Evolutionary conservation across 2,113 vertebrate species (phyloP).

Genomic region (Phalacrocorax pelagicus): DNA sequence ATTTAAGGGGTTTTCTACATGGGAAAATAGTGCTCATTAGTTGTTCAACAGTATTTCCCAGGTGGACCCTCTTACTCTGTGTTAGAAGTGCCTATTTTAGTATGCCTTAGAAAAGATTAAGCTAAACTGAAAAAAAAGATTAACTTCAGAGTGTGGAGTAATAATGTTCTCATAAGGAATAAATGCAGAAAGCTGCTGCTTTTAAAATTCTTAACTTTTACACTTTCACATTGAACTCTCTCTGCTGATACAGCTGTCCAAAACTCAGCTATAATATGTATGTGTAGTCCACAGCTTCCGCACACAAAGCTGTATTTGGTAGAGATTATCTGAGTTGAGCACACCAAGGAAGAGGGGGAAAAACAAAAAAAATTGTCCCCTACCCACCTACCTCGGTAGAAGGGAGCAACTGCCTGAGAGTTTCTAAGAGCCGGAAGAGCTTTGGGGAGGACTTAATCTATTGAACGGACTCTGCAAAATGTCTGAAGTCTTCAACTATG

Average conservation of each 20-base stretch:
- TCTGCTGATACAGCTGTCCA: background rate
- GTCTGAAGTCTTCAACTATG: background rate
- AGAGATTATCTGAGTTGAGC: rapidly evolving
- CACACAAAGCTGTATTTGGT: background rate
- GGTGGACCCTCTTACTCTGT: background rate
- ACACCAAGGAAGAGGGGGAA: too few species aligned
- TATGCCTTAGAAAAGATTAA: background rate
- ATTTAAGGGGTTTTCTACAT: background rate
- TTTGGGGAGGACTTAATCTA: background rate
- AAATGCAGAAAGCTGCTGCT: background rate
- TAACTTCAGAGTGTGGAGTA: background rate
- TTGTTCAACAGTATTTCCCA: background rate
- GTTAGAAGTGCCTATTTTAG: background rate
- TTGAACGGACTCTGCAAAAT: background rate
- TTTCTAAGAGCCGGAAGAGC: background rate
- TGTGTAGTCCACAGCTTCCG: background rate
- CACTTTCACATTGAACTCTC: background rate
- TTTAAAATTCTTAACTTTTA: background rate
- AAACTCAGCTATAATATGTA: background rate
- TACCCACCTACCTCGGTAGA: background rate
- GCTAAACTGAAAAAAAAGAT: background rate
- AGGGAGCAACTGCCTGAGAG: background rate
- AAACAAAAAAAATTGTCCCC: background rate
- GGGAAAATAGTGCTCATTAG: background rate
- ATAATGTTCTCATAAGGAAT: background rate